Base-by-base conservation (phyloP, 2,888 invertebrate genomes). In the Sericinus montela region DNA sequence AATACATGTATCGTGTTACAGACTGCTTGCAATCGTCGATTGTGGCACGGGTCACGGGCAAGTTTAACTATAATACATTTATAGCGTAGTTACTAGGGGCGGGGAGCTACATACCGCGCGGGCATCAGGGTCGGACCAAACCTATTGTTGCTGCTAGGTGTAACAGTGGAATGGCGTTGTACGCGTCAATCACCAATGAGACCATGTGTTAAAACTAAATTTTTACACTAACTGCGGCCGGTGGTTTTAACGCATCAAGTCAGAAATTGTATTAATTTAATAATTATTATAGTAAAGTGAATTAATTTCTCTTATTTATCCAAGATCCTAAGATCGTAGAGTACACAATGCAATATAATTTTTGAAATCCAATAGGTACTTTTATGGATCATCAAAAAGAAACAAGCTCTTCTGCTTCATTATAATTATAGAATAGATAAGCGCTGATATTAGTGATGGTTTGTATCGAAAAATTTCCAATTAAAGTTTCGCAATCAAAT, bases 61-160 rank as follows among this genome's bases (percentile, higher is more conserved):
- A 81, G 81, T 81, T 77, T 71, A 69, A 72, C 65, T 59, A 72
- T 84, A 86, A 84, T 59, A 72, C 82, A 86, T 86, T 87, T 83
- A 87, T 86, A 78, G 83, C 79, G 61, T 80, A 84, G 75, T 85
- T 82, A 86, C 84, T 84, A 72, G 78, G 74, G 74, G 73, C 72
- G 67, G 78, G 67, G 69, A 72, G 73, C 69, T 68, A 75, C 75
- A 32, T 32, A 32, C 29, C 29, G 32, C 74, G n/a, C 71, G 69
- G 71, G 72, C 65, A 71, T 69, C 73, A 71, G 73, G 60, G 63
- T 62, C 75, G 68, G 65, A 5, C 19, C 19, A 5, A 5, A 5
- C n/a, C 85, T 75, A 87, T 88, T 87, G 86, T 87, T 88, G 75
- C 77, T 77, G 78, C 32, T 32, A 32, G 72, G 69, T 76, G 80